These are phyloP conservation scores for Azemiops feae DNA, from an alignment of 2,113 vertebrate genomes.

Conservation along the genomic window DNA sequence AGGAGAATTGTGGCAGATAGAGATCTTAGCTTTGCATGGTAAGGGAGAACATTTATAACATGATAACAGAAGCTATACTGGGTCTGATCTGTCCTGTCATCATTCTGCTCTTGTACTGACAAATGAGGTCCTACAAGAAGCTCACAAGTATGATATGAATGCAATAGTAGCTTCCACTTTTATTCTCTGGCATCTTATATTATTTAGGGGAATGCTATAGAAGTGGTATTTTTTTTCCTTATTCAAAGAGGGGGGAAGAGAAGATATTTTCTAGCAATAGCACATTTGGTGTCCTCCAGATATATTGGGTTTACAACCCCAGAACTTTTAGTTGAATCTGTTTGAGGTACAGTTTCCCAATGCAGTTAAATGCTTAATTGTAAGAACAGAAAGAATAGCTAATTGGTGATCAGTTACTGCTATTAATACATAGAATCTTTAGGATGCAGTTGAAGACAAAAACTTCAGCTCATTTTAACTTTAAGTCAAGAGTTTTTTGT, in stretches of 20 bases:
- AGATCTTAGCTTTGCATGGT: not conserved
- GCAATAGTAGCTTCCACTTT: not conserved
- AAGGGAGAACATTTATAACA: not conserved
- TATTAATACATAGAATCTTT: constrained; percentile 27
- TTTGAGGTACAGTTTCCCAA: not conserved
- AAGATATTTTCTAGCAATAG: not conserved
- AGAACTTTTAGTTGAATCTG: not conserved
- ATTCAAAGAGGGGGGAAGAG: not conserved
- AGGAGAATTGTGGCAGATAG: not conserved
- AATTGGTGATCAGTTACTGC: constrained; percentile 29
- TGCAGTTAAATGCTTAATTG: not conserved
- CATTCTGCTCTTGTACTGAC: not conserved
- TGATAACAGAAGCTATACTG: not conserved
- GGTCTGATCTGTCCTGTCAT: not conserved
- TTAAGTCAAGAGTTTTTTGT: constrained; percentile 10
- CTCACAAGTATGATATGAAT: not conserved
- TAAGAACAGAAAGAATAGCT: not conserved
- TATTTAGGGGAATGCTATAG: not conserved
- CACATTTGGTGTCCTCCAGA: not conserved
- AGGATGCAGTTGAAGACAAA: not conserved
- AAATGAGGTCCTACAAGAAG: not conserved
- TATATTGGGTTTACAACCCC: not conserved
- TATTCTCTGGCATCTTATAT: not conserved
- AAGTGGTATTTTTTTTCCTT: not conserved
- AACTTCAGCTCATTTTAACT: not conserved